Base-by-base conservation (phyloP, 2,888 invertebrate species). In the Tipula lateralis region DNA sequence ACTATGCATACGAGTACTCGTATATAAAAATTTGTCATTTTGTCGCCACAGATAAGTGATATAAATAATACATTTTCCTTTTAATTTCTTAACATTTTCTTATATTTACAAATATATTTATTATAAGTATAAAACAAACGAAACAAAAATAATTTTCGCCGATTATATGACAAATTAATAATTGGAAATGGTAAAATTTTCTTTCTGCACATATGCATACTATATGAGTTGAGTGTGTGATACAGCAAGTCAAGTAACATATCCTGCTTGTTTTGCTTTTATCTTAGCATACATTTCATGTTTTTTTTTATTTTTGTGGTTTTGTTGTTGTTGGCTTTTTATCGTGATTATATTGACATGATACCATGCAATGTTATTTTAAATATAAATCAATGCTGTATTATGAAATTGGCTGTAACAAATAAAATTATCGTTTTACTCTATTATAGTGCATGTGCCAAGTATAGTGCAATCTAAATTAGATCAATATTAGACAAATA, bases 21-120 rank as follows among this genome's bases (percentile, higher is more conserved):
- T 24, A 9, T 24, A 66, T 24, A 24, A 9, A 66, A 66, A 66
- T 66, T 66, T 66, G 66, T 66, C 66, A 66, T 66, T 36, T 66
- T 66, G 66, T 66, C 66, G 66, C 66, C 66, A 66, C 66, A 66
- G 66, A 66, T 66, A 66, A 66, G 66, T 66, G 66, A 66, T 66
- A 66, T 66, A 66, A 66, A 66, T 24, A 66, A 9, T n/a, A 66
- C 66, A 66, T 66, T 66, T 66, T 66, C 66, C 66, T 66, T 66
- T 66, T 66, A 19, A 66, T 66, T 24, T 66, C 66, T 66, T 66
- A 24, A 66, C 66, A 66, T 66, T 66, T 66, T 66, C 66, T 66
- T 66, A 24, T 66, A 44, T n/a, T 16, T 4, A 16, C 44, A 16
- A 12, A 50, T 16, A 6, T 16, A 24, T 19, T 24, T 12, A 66